Percentiles rank a stretch among this genome's conserved stretches.
These are phyloP conservation scores for Misgurnus anguillicaudatus DNA, from an alignment of 2,113 vertebrate genomes.

Conservation along the genomic window DNA sequence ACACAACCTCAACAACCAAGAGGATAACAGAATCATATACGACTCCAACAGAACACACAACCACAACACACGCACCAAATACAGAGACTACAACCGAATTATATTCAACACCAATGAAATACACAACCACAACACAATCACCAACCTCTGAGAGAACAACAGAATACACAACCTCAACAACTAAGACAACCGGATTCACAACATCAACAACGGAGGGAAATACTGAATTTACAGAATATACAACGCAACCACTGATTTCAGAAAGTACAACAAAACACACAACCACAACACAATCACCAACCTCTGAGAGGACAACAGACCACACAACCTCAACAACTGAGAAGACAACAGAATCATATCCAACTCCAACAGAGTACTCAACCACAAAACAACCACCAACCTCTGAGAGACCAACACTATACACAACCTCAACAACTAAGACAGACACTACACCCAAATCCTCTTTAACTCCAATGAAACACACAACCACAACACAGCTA, in stretches of 20 bases:
- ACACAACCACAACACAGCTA: background rate
- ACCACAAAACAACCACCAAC: background rate
- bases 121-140: background rate
- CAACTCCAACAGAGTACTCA: background rate
- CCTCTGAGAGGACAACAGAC: background rate
- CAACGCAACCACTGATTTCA: background rate
- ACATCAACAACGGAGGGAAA: background rate
- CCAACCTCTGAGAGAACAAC: slow-evolving; percentile 4
- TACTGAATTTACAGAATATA: background rate
- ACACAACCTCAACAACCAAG: background rate
- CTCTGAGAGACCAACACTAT: too few species aligned
- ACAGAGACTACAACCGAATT: background rate
- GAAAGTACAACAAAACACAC: background rate
- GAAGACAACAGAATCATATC: background rate
- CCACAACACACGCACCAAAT: slow-evolving; percentile 15
- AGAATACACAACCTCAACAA: too few species aligned
- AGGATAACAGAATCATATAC: background rate
- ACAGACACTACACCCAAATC: background rate
- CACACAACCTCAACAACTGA: background rate
- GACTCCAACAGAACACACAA: background rate
- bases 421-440: background rate
- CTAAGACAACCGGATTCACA: background rate
- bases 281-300: background rate
- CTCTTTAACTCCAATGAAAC: background rate
- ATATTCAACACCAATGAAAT: background rate